Conservation (phyloP, 2,113 vertebrate species). For the Podilymbus podiceps region DNA sequence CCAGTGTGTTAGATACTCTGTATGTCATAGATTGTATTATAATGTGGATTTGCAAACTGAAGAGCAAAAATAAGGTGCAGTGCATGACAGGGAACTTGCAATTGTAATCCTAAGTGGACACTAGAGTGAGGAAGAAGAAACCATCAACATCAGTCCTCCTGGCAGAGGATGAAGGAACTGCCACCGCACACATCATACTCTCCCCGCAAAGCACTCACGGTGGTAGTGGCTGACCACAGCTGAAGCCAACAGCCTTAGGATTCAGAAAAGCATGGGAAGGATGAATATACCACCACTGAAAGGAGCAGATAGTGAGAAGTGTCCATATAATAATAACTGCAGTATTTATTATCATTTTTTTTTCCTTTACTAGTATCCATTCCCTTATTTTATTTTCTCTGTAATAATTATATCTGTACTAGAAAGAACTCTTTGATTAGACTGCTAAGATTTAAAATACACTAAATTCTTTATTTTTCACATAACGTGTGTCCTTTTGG, state of each 20-base stretch:
- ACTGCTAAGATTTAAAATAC: background rate
- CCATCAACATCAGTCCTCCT: background rate
- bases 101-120: background rate
- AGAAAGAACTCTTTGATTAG: background rate
- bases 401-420: background rate
- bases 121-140: background rate
- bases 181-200: background rate
- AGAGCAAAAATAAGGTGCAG: background rate
- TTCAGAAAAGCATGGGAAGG: background rate
- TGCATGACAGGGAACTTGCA: rapidly evolving
- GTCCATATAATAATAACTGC: background rate
- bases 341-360: background rate
- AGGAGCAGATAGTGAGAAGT: background rate
- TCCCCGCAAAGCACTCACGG: background rate
- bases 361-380: background rate
- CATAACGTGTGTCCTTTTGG: background rate
- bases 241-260: background rate
- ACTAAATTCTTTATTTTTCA: background rate
- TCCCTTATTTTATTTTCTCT: background rate
- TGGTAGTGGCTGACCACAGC: background rate
- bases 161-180: background rate
- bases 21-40: background rate
- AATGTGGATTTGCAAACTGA: background rate
- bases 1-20: background rate
- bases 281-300: background rate